Evolutionary conservation across 2,888 invertebrate genomes (phyloP).

Genomic region (Arenicola marina): DNA sequence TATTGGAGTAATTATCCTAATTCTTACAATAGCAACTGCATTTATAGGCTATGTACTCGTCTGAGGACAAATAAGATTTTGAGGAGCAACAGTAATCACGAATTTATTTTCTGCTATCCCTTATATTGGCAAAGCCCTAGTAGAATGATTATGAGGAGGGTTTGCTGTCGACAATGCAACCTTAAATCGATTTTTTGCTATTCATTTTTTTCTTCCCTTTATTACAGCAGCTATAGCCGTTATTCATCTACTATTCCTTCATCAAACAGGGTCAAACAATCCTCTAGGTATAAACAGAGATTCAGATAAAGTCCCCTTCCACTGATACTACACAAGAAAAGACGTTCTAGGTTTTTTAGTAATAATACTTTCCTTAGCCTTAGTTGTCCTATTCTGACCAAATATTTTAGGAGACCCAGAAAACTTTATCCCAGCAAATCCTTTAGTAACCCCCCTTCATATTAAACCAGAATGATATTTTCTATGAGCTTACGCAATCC

Average conservation of each 20-base stretch:
- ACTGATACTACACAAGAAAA: constrained; percentile 71
- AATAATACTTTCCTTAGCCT: constrained; percentile 63
- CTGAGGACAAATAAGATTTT: constrained; percentile 37
- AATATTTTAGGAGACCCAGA: constrained; percentile 73
- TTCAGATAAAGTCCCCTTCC: constrained; percentile 73
- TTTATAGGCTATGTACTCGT: constrained; percentile 77
- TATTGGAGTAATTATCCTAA: constrained; percentile 70
- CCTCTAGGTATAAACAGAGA: constrained; percentile 71
- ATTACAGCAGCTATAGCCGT: constrained; percentile 68
- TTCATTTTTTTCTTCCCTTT: constrained; percentile 77
- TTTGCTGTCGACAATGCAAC: constrained; percentile 77
- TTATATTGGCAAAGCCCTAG: constrained; percentile 69
- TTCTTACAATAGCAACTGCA: constrained; percentile 73
- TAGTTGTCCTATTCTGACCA: constrained; percentile 67
- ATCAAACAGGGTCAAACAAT: constrained; percentile 73
- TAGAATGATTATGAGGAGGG: constrained; percentile 77
- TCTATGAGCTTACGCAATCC: constrained; percentile 79
- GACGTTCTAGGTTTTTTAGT: constrained; percentile 63
- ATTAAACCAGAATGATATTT: constrained; percentile 87
- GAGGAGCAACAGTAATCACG: constrained; percentile 70
- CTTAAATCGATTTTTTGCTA: constrained; percentile 75
- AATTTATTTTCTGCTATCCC: constrained; percentile 76
- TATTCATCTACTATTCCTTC: constrained; percentile 71
- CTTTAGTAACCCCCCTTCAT: constrained; percentile 73
- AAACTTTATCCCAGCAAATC: constrained; percentile 75